Conservation (phyloP, 2,888 invertebrate genomes). For the Apocheima hispidaria region DNA sequence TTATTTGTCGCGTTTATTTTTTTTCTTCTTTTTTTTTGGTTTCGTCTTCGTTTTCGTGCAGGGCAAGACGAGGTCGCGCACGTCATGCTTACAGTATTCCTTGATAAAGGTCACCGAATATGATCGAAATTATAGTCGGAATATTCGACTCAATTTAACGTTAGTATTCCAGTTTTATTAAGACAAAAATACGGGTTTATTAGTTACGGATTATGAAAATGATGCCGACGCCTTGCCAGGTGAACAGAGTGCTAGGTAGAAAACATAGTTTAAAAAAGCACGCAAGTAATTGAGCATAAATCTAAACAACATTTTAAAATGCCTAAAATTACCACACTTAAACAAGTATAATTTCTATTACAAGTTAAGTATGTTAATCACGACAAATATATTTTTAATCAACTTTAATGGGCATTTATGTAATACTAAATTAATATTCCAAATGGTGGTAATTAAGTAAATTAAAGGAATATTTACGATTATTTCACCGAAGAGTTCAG, state of each 20-base stretch:
- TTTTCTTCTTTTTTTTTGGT: too few species aligned
- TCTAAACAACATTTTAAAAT: not conserved
- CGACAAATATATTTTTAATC: conserved; percentile 17
- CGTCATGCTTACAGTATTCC: too few species aligned
- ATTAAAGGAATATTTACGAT: conserved; percentile 2
- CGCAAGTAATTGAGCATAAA: not conserved
- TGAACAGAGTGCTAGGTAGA: not conserved
- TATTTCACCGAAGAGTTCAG: conserved; percentile 1
- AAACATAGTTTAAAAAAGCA: not conserved
- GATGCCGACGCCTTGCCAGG: too few species aligned
- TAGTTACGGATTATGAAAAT: too few species aligned
- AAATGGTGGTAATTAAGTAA: conserved; percentile 21
- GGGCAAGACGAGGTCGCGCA: too few species aligned
- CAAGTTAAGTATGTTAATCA: conserved; percentile 9
- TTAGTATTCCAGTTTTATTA: too few species aligned
- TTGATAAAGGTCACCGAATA: too few species aligned
- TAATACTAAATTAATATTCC: conserved; percentile 2
- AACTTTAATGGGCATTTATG: conserved; percentile 8
- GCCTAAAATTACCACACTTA: not conserved
- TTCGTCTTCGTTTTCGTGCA: too few species aligned
- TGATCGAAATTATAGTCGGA: too few species aligned
- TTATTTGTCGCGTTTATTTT: too few species aligned
- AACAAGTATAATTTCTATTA: not conserved
- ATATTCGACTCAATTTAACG: too few species aligned
- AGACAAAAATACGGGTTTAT: too few species aligned